These are phyloP conservation scores for Caloenas nicobarica DNA, from an alignment of 2,113 vertebrate species.

Conservation along the genomic window DNA sequence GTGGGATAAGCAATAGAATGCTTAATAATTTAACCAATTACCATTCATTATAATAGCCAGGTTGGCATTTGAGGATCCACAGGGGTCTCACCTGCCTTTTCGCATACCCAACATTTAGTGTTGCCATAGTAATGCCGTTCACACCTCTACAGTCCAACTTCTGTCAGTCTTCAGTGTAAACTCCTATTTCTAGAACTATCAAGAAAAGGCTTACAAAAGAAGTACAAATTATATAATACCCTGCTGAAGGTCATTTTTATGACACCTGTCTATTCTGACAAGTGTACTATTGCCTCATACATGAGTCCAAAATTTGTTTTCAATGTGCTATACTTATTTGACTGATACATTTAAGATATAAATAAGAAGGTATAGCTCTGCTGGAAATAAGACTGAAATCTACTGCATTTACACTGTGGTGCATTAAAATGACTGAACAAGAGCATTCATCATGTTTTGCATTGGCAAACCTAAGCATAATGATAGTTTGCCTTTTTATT, in stretches of 20 bases:
- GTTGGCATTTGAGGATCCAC: slow-evolving; percentile 75
- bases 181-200: slow-evolving; percentile 60
- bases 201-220: slow-evolving; percentile 61
- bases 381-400: not conserved
- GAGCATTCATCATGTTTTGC: not conserved
- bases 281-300: not conserved
- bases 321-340: not conserved
- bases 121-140: slow-evolving; percentile 50
- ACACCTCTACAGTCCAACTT: slow-evolving; percentile 63
- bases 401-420: not conserved
- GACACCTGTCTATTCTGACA: slow-evolving; percentile 50
- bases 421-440: not conserved
- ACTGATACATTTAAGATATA: not conserved
- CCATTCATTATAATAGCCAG: slow-evolving; percentile 73
- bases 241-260: slow-evolving; percentile 18
- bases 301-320: not conserved
- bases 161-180: slow-evolving; percentile 64
- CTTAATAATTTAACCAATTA: slow-evolving; percentile 81
- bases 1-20: slow-evolving; percentile 78
- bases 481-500: not conserved
- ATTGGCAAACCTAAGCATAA: not conserved
- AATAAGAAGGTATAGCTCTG: not conserved
- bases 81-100: slow-evolving; percentile 72
- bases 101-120: slow-evolving; percentile 46
- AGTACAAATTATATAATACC: slow-evolving; percentile 54